A percentile compares a stretch with the other conserved stretches of the same genome.
Evolutionary conservation across 2,797 vertebrate species (phyloP).

Genomic region (Gallinago solitaria): DNA sequence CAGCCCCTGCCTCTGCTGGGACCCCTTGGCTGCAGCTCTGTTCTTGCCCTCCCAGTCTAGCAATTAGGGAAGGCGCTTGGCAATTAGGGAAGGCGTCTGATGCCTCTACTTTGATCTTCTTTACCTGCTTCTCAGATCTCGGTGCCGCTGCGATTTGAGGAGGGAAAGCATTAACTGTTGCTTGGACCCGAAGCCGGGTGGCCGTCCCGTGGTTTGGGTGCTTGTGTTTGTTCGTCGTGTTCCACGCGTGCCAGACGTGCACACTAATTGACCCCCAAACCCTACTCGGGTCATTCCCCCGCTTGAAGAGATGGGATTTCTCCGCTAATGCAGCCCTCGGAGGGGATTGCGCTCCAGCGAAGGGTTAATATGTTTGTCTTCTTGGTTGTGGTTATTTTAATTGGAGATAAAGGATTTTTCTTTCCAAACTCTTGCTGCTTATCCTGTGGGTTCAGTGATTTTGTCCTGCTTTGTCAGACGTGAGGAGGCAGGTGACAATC

Average conservation of each 20-base stretch:
- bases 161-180: neutral
- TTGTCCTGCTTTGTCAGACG: conserved; percentile 13
- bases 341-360: neutral
- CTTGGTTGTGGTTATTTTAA: neutral
- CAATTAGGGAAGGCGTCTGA: neutral
- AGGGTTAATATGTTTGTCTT: neutral
- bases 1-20: neutral
- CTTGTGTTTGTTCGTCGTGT: neutral
- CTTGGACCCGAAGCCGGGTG: rapidly evolving
- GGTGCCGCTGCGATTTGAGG: neutral
- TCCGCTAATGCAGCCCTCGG: neutral
- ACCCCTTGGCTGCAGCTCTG: neutral
- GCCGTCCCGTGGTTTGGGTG: neutral
- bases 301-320: neutral
- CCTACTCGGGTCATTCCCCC: neutral
- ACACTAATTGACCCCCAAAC: neutral
- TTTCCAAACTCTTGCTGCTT: neutral
- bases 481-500: neutral
- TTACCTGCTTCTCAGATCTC: neutral
- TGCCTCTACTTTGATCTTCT: neutral
- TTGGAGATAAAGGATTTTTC: conserved; percentile 36
- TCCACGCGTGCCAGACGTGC: neutral
- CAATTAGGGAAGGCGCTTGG: neutral
- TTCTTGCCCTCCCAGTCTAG: neutral
- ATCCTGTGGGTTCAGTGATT: neutral